phyloP scores from a whole-genome alignment of 2,888 invertebrate species.

The Chironomus riparius region DNA sequence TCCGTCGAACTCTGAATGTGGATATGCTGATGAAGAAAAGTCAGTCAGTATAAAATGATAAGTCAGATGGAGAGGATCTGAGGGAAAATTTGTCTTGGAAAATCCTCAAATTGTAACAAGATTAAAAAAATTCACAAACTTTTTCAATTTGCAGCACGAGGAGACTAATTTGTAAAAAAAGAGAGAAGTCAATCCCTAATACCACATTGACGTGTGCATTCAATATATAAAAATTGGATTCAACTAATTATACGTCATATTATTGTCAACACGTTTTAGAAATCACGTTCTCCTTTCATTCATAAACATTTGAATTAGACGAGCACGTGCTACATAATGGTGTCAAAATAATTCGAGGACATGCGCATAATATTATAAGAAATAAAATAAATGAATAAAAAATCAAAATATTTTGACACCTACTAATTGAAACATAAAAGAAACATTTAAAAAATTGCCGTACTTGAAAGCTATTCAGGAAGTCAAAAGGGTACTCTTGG shows the following conservation, averaged over 20 bases:
- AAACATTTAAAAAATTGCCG: neutral
- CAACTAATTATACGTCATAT: neutral
- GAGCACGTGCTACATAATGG: neutral
- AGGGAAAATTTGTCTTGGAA: neutral
- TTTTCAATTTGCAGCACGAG: neutral
- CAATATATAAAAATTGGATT: neutral
- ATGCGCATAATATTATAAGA: neutral
- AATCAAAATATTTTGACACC: conserved; percentile 3
- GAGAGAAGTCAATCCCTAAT: neutral
- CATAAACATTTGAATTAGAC: neutral
- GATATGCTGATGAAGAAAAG: neutral
- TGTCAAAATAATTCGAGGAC: neutral
- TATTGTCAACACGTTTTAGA: neutral
- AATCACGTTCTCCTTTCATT: neutral
- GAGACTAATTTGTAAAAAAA: neutral
- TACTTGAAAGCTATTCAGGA: neutral
- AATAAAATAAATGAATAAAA: neutral
- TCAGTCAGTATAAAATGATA: neutral
- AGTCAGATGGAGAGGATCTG: neutral
- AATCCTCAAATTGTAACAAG: neutral
- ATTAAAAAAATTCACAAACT: neutral
- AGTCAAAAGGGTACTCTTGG: neutral
- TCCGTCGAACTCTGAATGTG: neutral
- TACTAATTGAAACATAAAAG: neutral
- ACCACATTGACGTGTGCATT: neutral